A percentile compares a stretch with the other conserved stretches of the same genome.
Evolutionary conservation across 1,140 invertebrate genomes (phyloP).

Genomic region (Cepaea nemoralis): DNA sequence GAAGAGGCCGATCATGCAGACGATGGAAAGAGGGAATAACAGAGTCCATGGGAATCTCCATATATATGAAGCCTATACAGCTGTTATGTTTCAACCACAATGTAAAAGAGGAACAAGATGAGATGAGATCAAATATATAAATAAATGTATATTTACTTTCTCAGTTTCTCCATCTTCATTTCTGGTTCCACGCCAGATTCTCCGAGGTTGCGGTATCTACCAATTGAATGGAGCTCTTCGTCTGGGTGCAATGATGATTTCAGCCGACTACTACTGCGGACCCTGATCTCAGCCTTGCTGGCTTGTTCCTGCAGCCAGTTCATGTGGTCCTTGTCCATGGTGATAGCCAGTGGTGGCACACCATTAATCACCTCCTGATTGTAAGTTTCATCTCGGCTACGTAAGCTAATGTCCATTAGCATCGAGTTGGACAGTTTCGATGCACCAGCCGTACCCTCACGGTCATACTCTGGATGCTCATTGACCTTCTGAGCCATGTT

Average conservation of each 20-base stretch:
- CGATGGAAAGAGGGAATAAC: too few relatives aligned
- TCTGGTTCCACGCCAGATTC: background rate
- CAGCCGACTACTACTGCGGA: constrained; percentile 46
- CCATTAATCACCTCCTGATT: constrained; percentile 37
- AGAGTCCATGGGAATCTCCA: too few relatives aligned
- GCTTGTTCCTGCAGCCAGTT: constrained; percentile 68
- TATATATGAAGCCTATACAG: too few relatives aligned
- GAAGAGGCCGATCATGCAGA: too few relatives aligned
- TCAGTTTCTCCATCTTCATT: constrained; percentile 17
- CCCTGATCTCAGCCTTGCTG: constrained; percentile 54
- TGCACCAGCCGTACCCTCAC: constrained; percentile 24
- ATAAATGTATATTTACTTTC: constrained; percentile 15
- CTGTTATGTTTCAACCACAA: too few relatives aligned
- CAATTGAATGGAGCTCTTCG: constrained; percentile 4
- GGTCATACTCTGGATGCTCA: background rate
- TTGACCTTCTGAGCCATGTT: background rate
- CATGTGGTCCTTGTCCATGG: constrained; percentile 68
- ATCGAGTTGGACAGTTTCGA: constrained; percentile 53
- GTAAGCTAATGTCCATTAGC: constrained; percentile 67
- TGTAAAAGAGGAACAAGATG: too few relatives aligned
- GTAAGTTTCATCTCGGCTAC: constrained; percentile 62
- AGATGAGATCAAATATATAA: too few relatives aligned
- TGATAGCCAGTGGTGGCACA: constrained; percentile 68
- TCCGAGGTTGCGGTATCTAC: background rate
- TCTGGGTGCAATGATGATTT: constrained; percentile 21